Base-by-base conservation (phyloP, 2,888 invertebrate species). In the Lagria hirta region DNA sequence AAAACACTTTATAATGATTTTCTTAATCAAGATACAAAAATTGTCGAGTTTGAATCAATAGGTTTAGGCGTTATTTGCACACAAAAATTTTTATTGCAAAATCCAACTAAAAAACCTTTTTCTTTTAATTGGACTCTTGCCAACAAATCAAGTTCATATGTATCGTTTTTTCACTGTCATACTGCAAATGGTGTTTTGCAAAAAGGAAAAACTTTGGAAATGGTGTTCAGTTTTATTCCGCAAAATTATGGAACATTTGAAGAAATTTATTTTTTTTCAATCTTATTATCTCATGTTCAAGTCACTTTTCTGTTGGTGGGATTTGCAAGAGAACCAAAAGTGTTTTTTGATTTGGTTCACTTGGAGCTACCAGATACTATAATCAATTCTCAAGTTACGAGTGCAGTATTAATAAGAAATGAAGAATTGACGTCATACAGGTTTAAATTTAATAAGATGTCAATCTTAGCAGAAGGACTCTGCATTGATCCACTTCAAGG, bases 191-290 rank as follows among this genome's bases (percentile, higher is more conserved):
- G 83, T n/a, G 70, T 67, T 10, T 76, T 83, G 0, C 74, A 75
- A 55, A 76, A 76, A 42, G 82, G 83, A 13, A 79, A 79, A 52
- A 76, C 76, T 21, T 70, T 73, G 3, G 74, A 78, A 59, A 74
- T 82, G n/a, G 71, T 71, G 2, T 86, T 86, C 64, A 80, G 78
- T 23, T 85, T 84, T 62, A 69, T 76, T 7, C 81, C 86, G 0
- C 76, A 76, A 24, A 69, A 75, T 18, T 70, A 78, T n/a, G 85
- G 84, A 63, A 70, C 75, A 2, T 80, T 79, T 48, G 84, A 86
- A 68, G 81, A 48, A 28, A 44, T 48, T 33, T 62, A 50, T 35
- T 29, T 43, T 21, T 59, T 86, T 56, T 60, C 67, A 10, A 81
- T 86, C 54, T 77, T 79, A 2, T 70, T 74, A 35, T 74, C 80